Percentiles rank a stretch among this genome's conserved stretches.
phyloP scores from a whole-genome alignment of 2,797 vertebrate species.

The Falco cherrug region DNA sequence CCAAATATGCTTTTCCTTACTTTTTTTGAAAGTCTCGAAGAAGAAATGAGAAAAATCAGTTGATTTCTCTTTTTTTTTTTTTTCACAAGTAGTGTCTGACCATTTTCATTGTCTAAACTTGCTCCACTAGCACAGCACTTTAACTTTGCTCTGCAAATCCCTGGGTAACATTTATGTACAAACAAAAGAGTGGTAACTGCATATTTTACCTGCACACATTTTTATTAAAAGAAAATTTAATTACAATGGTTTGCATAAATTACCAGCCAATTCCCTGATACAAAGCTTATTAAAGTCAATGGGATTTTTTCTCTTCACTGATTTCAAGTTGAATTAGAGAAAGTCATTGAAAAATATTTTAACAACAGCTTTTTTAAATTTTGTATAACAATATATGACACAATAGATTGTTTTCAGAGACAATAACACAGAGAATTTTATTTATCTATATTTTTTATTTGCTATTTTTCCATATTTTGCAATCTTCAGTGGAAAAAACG shows the following conservation, averaged over 20 bases:
- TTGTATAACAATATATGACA: not conserved
- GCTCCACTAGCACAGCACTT: not conserved
- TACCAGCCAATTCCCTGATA: not conserved
- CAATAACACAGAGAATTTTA: not conserved
- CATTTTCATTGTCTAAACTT: not conserved
- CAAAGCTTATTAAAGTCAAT: conserved; percentile 2
- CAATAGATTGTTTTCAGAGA: not conserved
- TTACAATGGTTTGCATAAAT: not conserved
- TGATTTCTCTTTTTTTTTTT: conserved; percentile 17
- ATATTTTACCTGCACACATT: not conserved
- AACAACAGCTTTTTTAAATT: not conserved
- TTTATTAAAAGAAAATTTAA: not conserved
- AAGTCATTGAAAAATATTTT: not conserved
- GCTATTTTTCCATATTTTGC: not conserved
- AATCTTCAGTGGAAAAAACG: not conserved
- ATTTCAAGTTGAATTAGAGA: conserved; percentile 31
- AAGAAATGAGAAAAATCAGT: not conserved
- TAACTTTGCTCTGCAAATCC: not conserved
- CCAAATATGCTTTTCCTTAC: not conserved
- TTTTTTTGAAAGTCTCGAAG: not conserved
- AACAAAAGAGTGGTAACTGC: not conserved
- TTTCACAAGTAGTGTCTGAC: not conserved
- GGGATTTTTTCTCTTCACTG: conserved; percentile 16
- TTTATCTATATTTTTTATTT: not conserved
- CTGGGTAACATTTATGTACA: not conserved